A percentile compares a stretch with the other conserved stretches of the same genome.
phyloP scores from a whole-genome alignment of 2,113 vertebrate genomes.

The Oenanthe melanoleuca region DNA sequence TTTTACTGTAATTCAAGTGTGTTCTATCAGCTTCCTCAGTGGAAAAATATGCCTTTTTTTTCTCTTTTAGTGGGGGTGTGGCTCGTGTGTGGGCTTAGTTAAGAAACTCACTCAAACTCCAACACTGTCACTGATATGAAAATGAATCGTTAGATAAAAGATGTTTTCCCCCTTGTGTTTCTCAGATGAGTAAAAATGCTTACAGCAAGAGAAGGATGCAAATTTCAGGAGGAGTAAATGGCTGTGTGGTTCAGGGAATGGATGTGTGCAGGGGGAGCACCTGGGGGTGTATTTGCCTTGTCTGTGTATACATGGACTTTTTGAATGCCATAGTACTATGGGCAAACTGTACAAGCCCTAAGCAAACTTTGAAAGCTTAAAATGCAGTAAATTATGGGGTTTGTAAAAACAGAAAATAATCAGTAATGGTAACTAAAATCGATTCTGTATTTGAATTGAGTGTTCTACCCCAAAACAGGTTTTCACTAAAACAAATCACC shows the following conservation, averaged over 20 bases:
- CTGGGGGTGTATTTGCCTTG: not conserved
- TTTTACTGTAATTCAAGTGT: not conserved
- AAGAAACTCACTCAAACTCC: not conserved
- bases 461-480: not conserved
- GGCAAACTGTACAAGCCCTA: not conserved
- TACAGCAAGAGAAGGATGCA: not conserved
- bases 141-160: not conserved
- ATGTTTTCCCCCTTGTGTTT: not conserved
- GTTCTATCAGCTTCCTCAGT: not conserved
- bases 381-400: not conserved
- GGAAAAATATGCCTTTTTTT: not conserved
- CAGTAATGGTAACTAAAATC: not conserved
- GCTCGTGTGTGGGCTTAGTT: not conserved
- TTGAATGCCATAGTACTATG: not conserved
- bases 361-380: not conserved
- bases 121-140: not conserved
- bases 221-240: not conserved
- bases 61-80: too few relatives aligned
- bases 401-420: not conserved
- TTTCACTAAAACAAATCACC: not conserved
- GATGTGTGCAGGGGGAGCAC: not conserved
- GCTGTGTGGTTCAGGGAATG: not conserved
- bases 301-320: not conserved
- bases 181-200: not conserved
- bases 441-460: not conserved